A percentile compares a stretch with the other conserved stretches of the same genome.
phyloP scores from a whole-genome alignment of 23 tunicate species.

The Trididemnum clinides region DNA sequence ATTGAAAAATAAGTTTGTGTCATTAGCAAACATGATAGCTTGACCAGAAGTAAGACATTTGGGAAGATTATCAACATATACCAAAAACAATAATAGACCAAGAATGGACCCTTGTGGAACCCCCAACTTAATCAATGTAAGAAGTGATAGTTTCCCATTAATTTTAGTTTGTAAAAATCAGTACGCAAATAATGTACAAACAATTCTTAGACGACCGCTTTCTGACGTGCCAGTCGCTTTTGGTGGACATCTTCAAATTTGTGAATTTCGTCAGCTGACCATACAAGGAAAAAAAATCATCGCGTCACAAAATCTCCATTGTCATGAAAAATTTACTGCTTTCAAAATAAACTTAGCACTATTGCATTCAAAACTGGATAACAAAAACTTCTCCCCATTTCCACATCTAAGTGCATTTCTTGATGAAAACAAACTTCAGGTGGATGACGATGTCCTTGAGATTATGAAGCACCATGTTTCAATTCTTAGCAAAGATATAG shows the following conservation, averaged over 20 bases:
- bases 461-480: background rate
- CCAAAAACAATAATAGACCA: too few relatives aligned
- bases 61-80: too few relatives aligned
- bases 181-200: background rate
- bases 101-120: too few relatives aligned
- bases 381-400: background rate
- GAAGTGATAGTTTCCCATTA: too few relatives aligned
- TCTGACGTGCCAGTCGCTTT: background rate
- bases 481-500: background rate
- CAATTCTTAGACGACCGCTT: background rate
- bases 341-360: background rate
- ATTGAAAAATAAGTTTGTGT: too few relatives aligned
- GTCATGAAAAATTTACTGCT: background rate
- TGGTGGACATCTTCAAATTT: background rate
- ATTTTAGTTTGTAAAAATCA: too few relatives aligned
- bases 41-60: too few relatives aligned
- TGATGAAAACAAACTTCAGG: too few relatives aligned
- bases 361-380: background rate
- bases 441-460: too few relatives aligned
- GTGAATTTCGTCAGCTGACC: background rate
- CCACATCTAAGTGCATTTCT: background rate
- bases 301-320: background rate
- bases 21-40: too few relatives aligned
- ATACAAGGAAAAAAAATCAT: background rate
- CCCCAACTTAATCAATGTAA: too few relatives aligned